Evolutionary conservation across 1,140 invertebrate species (phyloP).

Genomic region (Homarus americanus): DNA sequence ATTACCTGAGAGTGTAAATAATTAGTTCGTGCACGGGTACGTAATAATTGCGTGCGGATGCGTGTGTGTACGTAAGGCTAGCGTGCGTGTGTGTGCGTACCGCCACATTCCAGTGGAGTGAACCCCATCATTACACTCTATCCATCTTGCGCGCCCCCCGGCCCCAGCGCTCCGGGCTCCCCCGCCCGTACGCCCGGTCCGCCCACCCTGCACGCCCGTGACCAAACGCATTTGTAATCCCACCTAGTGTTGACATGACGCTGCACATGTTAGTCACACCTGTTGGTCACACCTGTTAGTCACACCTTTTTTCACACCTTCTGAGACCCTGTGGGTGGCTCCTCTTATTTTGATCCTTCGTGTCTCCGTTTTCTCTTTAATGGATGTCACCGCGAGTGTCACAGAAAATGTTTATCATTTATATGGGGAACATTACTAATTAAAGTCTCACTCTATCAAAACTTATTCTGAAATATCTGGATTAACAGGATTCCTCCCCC

Average conservation of each 20-base stretch:
- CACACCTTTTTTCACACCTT: conserved; percentile 25
- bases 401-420: conserved; percentile 32
- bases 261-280: conserved; percentile 58
- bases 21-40: neutral
- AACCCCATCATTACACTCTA: conserved; percentile 69
- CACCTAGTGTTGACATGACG: conserved; percentile 60
- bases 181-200: conserved; percentile 33
- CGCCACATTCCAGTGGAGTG: conserved; percentile 64
- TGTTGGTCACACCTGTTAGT: conserved; percentile 44
- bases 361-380: conserved; percentile 43
- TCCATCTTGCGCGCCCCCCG: conserved; percentile 61
- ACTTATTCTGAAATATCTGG: neutral
- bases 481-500: no score
- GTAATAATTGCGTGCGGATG: conserved; percentile 4
- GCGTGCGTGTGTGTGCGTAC: conserved; percentile 55
- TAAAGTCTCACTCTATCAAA: neutral
- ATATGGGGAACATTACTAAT: conserved; percentile 5
- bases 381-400: conserved; percentile 26
- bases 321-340: neutral
- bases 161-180: conserved; percentile 19
- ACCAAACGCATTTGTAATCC: conserved; percentile 59
- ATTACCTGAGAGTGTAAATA: neutral
- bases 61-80: conserved; percentile 46
- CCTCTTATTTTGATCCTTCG: neutral
- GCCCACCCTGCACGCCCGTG: conserved; percentile 58